Evolutionary conservation across 92 coral and sea anemone genomes (phyloP), one percentile per base, ranked within the genome.

Genomic region (Galaxea fascicularis): DNA sequence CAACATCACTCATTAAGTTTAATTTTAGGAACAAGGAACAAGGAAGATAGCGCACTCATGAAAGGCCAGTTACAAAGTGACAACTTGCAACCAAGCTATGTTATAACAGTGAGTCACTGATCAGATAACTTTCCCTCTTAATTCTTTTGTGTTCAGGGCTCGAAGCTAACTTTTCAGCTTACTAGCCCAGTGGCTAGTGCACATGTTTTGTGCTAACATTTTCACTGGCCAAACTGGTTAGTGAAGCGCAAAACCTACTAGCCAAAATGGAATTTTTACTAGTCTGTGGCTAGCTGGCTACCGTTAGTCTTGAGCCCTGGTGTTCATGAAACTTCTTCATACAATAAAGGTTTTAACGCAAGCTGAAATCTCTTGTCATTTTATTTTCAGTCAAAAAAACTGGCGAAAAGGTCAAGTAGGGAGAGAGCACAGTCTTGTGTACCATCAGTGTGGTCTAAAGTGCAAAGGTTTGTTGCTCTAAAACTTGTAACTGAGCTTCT

Each of bases 381-480:
- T 35, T 22, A 58, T n/a, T 65, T 85, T 24, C 66, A 93, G 95
- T 93, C 95, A 46, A 90, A 93, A 29, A 54, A 89, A 56, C 29
- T 90, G 29, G 90, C 79, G 51, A 90, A 87, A 63, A 73, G 64
- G 2, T 49, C 89, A 65, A 30, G 66, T 49, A 86, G 24, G 3
- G 91, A 78, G 53, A 90, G 95, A 84, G 94, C 92, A 4, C 89
- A 80, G 8, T 92, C 95, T 9, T 89, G 86, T 16, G 65, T 72
- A 4, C 82, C 68, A 58, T 63, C 76, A 25, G 62, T 79, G 45
- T 65, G 87, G 80, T 63, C 81, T 15, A 75, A 65, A 51, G 73
- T 73, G 17, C 70, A 83, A 51, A 83, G 87, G 87, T 83, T 73
- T 46, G 81, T 29, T 13, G 25, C 26, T 15, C 31, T 35, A 35